Base-by-base conservation (phyloP, 2,888 invertebrate genomes). In the Nudaria mundana region DNA sequence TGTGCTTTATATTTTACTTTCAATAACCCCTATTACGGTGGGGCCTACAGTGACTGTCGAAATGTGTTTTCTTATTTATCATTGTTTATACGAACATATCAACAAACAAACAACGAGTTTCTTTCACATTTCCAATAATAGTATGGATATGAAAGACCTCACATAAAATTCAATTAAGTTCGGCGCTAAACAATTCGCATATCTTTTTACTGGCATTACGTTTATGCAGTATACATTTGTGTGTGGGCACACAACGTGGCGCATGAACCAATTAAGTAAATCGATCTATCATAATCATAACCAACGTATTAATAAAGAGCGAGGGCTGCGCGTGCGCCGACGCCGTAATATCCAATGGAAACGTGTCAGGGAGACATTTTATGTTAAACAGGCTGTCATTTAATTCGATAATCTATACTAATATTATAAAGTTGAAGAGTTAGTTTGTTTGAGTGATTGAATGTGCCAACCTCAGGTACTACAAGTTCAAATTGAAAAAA, bases 341-440 rank as follows among this genome's bases (percentile, higher is more conserved):
- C 64, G 68, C 69, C 70, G 68, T 67, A 70, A 71, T 69, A 48
- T 33, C 41, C n/a, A 34, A 40, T 46, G 47, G 55, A 73, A 72
- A 70, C 64, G 69, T 75, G 76, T 76, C 76, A 75, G 61, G 73
- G 77, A 63, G 68, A 74, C 61, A 45, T 24, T 26, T n/a, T n/a
- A n/a, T n/a, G n/a, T n/a, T n/a, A n/a, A n/a, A n/a, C n/a, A n/a
- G n/a, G n/a, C n/a, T n/a, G n/a, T n/a, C n/a, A n/a, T n/a, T n/a
- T n/a, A n/a, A n/a, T n/a, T n/a, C n/a, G n/a, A n/a, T n/a, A n/a
- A n/a, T n/a, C n/a, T n/a, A n/a, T n/a, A n/a, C n/a, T n/a, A n/a
- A n/a, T n/a, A n/a, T n/a, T n/a, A n/a, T n/a, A n/a, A n/a, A n/a
- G n/a, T n/a, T n/a, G n/a, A n/a, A n/a, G n/a, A n/a, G n/a, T n/a